Base-by-base conservation (phyloP, 2,888 invertebrate genomes). In the Drosophila atripex region DNA sequence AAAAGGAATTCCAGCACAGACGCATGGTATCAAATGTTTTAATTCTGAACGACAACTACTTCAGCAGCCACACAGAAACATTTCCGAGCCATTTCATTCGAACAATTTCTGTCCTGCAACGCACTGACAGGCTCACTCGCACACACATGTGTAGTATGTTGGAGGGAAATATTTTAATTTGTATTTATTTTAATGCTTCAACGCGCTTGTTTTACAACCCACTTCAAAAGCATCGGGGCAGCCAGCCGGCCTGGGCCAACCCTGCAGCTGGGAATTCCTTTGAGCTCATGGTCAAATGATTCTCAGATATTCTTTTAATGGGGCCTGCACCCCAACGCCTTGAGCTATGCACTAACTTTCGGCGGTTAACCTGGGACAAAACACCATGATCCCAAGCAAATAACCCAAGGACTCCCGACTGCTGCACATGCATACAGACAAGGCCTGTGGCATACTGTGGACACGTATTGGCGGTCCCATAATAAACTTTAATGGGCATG, bases 401-500 rank as follows among this genome's bases (percentile, higher is more conserved):
- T 32, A 76, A 63, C 51, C 52, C 14, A 39, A 47, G 66, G 58
- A 61, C 53, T 49, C 21, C 16, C 63, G 12, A 38, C 38, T 12
- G 9, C 47, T 1, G 5, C 21, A 25, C 8, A n/a, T 21, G 28
- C 49, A 43, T 25, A 25, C 25, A 7, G 25, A 4, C 25, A 7
- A 25, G 25, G 7, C 6, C 11, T 5, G n/a, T 18, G 8, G 41
- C 9, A 23, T 0, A 11, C 43, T 18, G 18, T 18, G 11, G 43
- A 0, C 25, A 21, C 53, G 21, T 28, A 18, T 23, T 21, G 41
- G 39, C 39, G 38, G 47, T 39, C 23, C 16, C 61, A 39, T 80
- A 86, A 90, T 90, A 88, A 89, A 89, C 83, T 88, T 90, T 89
- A 87, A 89, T 88, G 84, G 78, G 72, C 79, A 73, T 85, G 77